Evolutionary conservation across 2,888 invertebrate genomes (phyloP).

Genomic region (Poecilobothrus nobilitatus): DNA sequence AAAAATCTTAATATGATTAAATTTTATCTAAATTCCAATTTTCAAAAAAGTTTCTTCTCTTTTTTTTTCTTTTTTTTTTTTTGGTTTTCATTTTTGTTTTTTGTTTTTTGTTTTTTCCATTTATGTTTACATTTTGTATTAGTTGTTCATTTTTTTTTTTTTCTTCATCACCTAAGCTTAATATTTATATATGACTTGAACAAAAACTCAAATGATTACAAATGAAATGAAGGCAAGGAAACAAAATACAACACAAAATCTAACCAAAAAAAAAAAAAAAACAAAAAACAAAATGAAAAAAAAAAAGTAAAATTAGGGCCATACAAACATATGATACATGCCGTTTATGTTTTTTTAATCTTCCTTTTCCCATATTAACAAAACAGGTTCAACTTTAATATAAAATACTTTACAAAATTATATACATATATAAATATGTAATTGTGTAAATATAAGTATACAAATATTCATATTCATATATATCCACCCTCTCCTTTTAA

Average conservation of each 20-base stretch:
- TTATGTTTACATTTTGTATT: too few relatives aligned
- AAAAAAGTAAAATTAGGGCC: not conserved
- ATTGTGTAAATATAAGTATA: not conserved
- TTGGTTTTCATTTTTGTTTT: too few relatives aligned
- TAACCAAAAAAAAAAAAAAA: not conserved
- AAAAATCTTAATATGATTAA: not conserved
- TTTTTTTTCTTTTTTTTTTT: not conserved
- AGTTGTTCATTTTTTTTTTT: not conserved
- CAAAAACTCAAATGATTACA: too few relatives aligned
- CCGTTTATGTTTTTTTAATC: constrained; percentile 6
- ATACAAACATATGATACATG: not conserved
- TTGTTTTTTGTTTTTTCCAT: too few relatives aligned
- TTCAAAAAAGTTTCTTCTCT: not conserved
- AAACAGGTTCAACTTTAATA: not conserved
- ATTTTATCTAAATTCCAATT: not conserved
- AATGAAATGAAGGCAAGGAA: too few relatives aligned
- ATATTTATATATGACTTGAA: too few relatives aligned
- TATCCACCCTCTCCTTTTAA: not conserved
- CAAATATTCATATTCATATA: too few relatives aligned
- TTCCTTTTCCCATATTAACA: not conserved
- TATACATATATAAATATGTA: not conserved
- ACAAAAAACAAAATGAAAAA: not conserved
- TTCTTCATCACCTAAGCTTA: too few relatives aligned
- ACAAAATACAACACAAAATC: not conserved
- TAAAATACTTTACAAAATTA: not conserved